Base-by-base conservation (phyloP, 2,888 invertebrate genomes). In the Dromius quadrimaculatus region DNA sequence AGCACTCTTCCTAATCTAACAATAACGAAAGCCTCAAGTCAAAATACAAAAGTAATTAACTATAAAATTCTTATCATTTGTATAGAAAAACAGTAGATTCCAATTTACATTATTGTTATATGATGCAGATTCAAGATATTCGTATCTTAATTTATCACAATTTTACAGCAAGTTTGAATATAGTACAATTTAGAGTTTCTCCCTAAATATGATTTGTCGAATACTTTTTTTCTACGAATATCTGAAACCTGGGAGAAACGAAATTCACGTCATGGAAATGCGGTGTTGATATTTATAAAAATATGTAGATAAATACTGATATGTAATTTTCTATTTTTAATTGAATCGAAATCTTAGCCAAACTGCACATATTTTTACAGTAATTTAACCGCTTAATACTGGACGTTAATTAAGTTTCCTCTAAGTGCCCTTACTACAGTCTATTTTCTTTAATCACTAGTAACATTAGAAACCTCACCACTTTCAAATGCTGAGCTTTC, bases 11-110 rank as follows among this genome's bases (percentile, higher is more conserved):
- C 50, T 54, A 47, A 13, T 41, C 41, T 41, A 41, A 11, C 41
- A 41, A 54, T 54, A 54, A 28, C 50, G 23, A 47, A 47, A 47
- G 47, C 47, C 23, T 47, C 22, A 28, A 28, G 28, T 38, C 38
- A 34, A 20, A 34, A 59, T 59, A 59, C 59, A 64, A 64, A 64
- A 47, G 23, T 64, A 64, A 64, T 64, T 47, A 45, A 28, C 47
- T 64, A 64, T 64, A 47, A 64, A 64, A 64, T 61, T 64, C 64
- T 47, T 64, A 64, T 64, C 45, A 64, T 38, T 61, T 61, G 20
- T 13, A 61, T 61, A 61, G 20, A 36, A 61, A 61, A 64, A 64
- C 45, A 45, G 17, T 45, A 47, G 19, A 32, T 64, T 28, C 47
- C 32, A 47, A n/a, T 47, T 45, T 64, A 64, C 47, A 64, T 64